Conservation (phyloP, 2,113 vertebrate species). For the Capra hircus region DNA sequence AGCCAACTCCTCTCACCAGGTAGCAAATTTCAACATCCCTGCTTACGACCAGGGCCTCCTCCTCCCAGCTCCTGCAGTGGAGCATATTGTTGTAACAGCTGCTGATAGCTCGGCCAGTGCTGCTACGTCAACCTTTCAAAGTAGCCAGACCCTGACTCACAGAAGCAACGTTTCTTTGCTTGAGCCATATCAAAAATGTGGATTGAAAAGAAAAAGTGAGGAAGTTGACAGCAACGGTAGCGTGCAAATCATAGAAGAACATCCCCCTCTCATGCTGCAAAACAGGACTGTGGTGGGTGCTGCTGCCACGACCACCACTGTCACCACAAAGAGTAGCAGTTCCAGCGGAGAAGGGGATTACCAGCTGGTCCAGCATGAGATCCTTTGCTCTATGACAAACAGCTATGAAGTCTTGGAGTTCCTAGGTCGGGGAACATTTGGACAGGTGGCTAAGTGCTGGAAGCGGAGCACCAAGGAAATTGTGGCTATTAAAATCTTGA, state of each 20-base stretch:
- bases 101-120: constrained; percentile 95
- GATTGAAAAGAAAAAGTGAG: constrained; percentile 97
- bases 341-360: constrained; percentile 97
- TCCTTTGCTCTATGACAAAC: constrained; percentile 97
- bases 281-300: constrained; percentile 90
- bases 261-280: constrained; percentile 95
- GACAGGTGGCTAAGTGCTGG: constrained; percentile 98
- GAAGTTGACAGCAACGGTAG: constrained; percentile 99
- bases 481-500: constrained; percentile 97
- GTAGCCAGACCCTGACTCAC: constrained; percentile 82
- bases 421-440: constrained; percentile 95
- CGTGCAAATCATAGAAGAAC: constrained; percentile 98
- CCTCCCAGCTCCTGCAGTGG: constrained; percentile 82
- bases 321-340: constrained; percentile 96
- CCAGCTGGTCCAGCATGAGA: constrained; percentile 98
- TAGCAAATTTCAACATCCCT: constrained; percentile 89
- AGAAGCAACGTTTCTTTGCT: constrained; percentile 88
- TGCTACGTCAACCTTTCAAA: constrained; percentile 86
- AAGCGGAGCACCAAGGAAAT: constrained; percentile 98
- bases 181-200: constrained; percentile 93
- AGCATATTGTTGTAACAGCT: constrained; percentile 94
- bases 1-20: constrained; percentile 89
- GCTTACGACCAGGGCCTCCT: constrained; percentile 89
- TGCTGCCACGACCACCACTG: constrained; percentile 91
- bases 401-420: constrained; percentile 98